Evolutionary conservation across 2,797 vertebrate genomes (phyloP).

Genomic region (Squalus acanthias): DNA sequence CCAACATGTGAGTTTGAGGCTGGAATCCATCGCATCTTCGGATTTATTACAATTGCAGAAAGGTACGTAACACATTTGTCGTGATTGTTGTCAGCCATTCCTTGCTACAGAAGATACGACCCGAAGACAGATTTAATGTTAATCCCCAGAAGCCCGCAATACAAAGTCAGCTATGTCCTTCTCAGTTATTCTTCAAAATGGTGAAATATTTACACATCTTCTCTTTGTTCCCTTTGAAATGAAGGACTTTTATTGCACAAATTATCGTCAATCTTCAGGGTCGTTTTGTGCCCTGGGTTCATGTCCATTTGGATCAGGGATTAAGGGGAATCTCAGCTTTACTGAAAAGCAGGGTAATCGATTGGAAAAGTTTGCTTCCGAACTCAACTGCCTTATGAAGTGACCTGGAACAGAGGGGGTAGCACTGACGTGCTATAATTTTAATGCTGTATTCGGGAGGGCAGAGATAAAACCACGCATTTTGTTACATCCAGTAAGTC

Average conservation of each 20-base stretch:
- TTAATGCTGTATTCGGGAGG: neutral
- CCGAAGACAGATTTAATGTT: neutral
- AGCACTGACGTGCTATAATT: neutral
- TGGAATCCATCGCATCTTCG: neutral
- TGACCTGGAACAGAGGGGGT: neutral
- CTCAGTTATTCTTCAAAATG: neutral
- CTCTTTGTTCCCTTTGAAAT: neutral
- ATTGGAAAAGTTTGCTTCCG: neutral
- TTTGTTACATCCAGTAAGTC: neutral
- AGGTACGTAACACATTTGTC: neutral
- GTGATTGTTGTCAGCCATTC: neutral
- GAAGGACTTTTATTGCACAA: neutral
- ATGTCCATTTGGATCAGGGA: neutral
- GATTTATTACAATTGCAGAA: neutral
- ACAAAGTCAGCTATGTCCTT: neutral
- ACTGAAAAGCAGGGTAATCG: neutral
- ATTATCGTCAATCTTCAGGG: neutral
- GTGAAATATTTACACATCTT: neutral
- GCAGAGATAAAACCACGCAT: neutral
- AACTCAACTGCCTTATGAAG: neutral
- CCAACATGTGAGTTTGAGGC: neutral
- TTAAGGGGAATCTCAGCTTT: neutral
- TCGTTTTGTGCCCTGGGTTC: neutral
- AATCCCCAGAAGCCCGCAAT: neutral
- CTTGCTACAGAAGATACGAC: neutral